Conservation (phyloP, 2,888 invertebrate species). For the Cistogaster globosa region DNA sequence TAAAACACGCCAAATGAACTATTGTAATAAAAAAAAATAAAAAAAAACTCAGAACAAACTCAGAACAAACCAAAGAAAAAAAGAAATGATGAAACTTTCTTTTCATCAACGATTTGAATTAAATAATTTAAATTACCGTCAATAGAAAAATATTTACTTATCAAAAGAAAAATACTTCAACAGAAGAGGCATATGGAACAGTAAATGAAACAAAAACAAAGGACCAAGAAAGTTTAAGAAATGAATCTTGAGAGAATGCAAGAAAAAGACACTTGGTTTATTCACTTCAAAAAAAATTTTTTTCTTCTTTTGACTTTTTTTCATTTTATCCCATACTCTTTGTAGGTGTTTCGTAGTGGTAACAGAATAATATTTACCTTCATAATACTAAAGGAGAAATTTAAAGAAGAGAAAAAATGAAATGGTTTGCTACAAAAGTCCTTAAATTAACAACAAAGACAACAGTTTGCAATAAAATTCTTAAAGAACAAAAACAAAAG, state of each 20-base stretch:
- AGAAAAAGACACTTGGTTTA: conserved; percentile 43
- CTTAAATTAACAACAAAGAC: conserved; percentile 48
- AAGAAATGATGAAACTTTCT: conserved; percentile 57
- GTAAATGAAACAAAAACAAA: neutral
- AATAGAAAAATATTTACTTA: conserved; percentile 42
- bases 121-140: conserved; percentile 66
- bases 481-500: conserved; percentile 5
- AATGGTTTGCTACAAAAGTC: conserved; percentile 34
- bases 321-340: neutral
- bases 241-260: neutral
- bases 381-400: neutral
- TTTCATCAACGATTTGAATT: conserved; percentile 55
- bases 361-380: conserved; percentile 48
- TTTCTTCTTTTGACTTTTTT: neutral
- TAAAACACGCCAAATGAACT: conserved; percentile 6
- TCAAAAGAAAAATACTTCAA: conserved; percentile 35
- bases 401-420: neutral
- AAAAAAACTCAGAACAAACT: neutral
- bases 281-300: conserved; percentile 23
- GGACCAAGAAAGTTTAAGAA: conserved; percentile 7
- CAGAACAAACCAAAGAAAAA: neutral
- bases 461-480: conserved; percentile 20
- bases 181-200: neutral
- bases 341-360: neutral
- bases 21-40: neutral